These are phyloP conservation scores for Drosophila siamana DNA, from an alignment of 2,888 invertebrate genomes.

Conservation along the genomic window DNA sequence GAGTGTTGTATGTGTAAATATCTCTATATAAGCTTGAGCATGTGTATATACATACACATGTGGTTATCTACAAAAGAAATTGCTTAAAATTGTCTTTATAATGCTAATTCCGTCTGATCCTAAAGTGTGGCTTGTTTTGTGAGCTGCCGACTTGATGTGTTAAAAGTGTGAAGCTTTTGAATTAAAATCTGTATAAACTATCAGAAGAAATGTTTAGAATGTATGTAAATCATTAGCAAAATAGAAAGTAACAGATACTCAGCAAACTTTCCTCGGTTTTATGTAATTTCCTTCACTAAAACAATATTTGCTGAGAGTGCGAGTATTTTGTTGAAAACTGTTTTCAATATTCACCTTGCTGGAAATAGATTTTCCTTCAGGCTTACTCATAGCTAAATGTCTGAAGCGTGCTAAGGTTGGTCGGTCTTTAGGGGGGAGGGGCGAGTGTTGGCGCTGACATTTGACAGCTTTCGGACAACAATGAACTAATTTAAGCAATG, in stretches of 20 bases:
- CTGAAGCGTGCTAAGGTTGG: conserved; percentile 11
- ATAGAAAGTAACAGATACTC: too few species aligned
- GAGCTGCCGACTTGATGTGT: too few species aligned
- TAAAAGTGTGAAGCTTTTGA: too few species aligned
- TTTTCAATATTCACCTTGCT: conserved; percentile 1
- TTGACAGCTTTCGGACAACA: conserved; percentile 76
- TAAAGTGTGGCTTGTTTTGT: too few species aligned
- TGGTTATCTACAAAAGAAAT: neutral
- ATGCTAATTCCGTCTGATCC: too few species aligned
- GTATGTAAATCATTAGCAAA: too few species aligned
- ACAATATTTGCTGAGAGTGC: too few species aligned
- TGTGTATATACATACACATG: neutral
- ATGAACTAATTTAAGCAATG: conserved; percentile 75
- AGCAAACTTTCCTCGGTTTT: too few species aligned
- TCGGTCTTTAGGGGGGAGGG: neutral
- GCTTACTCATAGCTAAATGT: conserved; percentile 31
- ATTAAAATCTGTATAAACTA: too few species aligned
- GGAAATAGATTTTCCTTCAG: conserved; percentile 14
- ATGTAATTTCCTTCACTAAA: neutral
- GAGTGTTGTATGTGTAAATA: neutral
- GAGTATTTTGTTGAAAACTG: neutral
- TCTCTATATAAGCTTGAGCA: too few species aligned
- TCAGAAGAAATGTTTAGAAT: too few species aligned
- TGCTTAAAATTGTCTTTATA: too few species aligned
- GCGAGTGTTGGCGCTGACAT: conserved; percentile 50